A percentile compares a stretch with the other conserved stretches of the same genome.
Evolutionary conservation across 2,888 invertebrate species (phyloP).

Genomic region (Drosophila ustulata): DNA sequence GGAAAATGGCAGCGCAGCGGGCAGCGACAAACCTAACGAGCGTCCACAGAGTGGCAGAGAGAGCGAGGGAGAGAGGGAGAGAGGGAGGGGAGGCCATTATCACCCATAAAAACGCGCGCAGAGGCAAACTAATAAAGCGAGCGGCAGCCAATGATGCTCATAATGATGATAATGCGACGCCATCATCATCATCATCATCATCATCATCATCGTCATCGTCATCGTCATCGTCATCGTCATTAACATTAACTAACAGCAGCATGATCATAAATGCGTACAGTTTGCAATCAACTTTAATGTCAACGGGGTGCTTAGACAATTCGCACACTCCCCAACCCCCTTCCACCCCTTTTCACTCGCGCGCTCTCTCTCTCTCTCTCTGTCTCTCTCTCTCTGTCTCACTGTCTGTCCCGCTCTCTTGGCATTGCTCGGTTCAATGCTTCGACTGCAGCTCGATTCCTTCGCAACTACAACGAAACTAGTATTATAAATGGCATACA

Average conservation of each 20-base stretch:
- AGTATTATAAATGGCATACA: conserved; percentile 65
- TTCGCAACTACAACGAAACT: conserved; percentile 56
- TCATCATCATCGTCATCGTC: conserved; percentile 27
- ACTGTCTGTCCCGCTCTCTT: not conserved
- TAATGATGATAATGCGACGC: conserved; percentile 58
- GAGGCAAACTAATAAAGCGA: conserved; percentile 74
- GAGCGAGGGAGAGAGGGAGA: not conserved
- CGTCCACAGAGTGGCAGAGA: not conserved
- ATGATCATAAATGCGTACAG: conserved; percentile 74
- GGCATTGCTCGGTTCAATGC: conserved; percentile 55
- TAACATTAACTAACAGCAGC: conserved; percentile 17
- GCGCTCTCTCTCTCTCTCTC: not conserved
- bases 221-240: conserved; percentile 27
- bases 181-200: conserved; percentile 41
- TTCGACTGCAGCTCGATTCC: conserved; percentile 46
- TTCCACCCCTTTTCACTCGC: not conserved
- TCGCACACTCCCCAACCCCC: conserved; percentile 26
- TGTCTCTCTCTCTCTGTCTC: not conserved
- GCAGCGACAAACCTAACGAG: not conserved
- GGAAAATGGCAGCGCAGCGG: conserved; percentile 39
- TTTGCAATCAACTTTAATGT: conserved; percentile 78
- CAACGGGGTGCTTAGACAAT: conserved; percentile 60
- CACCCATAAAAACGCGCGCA: conserved; percentile 67
- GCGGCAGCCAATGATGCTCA: conserved; percentile 61
- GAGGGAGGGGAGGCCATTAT: conserved; percentile 27